Evolutionary conservation across 1,140 invertebrate genomes (phyloP).

Genomic region (Drosophila pallidifrons): DNA sequence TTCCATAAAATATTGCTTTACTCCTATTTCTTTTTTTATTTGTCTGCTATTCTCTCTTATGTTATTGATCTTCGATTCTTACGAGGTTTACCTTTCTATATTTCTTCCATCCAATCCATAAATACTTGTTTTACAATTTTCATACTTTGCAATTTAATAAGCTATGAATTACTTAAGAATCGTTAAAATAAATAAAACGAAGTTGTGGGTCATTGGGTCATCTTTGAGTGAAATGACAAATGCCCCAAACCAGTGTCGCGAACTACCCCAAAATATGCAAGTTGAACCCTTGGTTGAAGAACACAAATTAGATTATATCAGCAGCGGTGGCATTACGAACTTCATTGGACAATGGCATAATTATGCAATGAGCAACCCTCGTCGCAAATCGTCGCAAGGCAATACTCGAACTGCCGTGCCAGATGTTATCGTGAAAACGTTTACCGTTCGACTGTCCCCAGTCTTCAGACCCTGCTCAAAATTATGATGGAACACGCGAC

Average conservation of each 20-base stretch:
- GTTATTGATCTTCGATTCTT: no score
- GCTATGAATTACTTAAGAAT: neutral
- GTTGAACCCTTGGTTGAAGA: neutral
- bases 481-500: slow-evolving; percentile 80
- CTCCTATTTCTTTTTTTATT: no score
- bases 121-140: no score
- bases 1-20: no score
- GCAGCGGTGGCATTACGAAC: slow-evolving; percentile 59
- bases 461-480: slow-evolving; percentile 3
- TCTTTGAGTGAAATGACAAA: slow-evolving; percentile 13
- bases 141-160: no score
- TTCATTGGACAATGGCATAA: slow-evolving; percentile 80
- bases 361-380: slow-evolving; percentile 79
- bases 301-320: slow-evolving; percentile 78
- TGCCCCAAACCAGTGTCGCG: slow-evolving; percentile 28
- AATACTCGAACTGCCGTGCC: slow-evolving; percentile 25
- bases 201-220: slow-evolving; percentile 73
- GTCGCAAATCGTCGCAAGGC: slow-evolving; percentile 58
- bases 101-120: no score
- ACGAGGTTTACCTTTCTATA: no score
- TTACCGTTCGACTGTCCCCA: slow-evolving; percentile 63
- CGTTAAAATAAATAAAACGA: slow-evolving; percentile 3
- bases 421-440: slow-evolving; percentile 81
- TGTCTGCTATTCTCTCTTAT: no score
- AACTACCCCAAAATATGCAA: slow-evolving; percentile 28